Conservation (phyloP, 2,888 invertebrate species). For the Drosophila melanosoma region DNA sequence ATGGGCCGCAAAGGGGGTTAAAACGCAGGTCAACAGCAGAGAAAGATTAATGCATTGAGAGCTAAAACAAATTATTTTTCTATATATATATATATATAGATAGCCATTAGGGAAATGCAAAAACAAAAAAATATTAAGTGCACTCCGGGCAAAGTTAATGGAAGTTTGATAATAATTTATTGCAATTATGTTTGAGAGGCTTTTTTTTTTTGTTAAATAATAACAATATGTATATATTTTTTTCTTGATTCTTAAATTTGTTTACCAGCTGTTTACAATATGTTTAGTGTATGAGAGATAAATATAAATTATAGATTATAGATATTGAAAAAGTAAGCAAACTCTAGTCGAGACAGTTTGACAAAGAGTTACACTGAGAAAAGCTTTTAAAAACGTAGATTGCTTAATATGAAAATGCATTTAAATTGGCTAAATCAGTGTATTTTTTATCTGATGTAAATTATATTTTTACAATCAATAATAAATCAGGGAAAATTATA, state of each 20-base stretch:
- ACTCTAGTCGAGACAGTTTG: background rate
- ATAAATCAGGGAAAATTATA: background rate
- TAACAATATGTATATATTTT: background rate
- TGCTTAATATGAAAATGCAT: background rate
- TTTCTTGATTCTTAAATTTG: background rate
- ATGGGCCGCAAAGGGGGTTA: background rate
- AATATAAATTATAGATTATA: background rate
- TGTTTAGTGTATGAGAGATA: background rate
- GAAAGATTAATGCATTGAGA: slow-evolving; percentile 39
- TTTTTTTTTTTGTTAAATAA: background rate
- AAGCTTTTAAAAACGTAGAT: background rate
- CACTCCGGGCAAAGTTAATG: slow-evolving; percentile 2
- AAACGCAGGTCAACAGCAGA: background rate
- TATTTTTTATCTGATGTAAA: background rate
- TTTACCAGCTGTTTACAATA: background rate
- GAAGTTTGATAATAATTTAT: background rate
- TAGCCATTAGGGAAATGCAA: slow-evolving; percentile 2
- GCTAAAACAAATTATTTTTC: slow-evolving; percentile 36
- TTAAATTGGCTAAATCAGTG: background rate
- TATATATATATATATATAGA: no score
- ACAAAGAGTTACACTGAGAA: background rate
- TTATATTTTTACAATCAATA: background rate
- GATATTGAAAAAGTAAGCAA: background rate
- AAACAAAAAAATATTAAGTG: slow-evolving; percentile 2
- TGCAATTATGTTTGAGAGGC: background rate